Evolutionary conservation across 2,888 invertebrate genomes (phyloP).

Genomic region (Sphaerophoria taeniata): DNA sequence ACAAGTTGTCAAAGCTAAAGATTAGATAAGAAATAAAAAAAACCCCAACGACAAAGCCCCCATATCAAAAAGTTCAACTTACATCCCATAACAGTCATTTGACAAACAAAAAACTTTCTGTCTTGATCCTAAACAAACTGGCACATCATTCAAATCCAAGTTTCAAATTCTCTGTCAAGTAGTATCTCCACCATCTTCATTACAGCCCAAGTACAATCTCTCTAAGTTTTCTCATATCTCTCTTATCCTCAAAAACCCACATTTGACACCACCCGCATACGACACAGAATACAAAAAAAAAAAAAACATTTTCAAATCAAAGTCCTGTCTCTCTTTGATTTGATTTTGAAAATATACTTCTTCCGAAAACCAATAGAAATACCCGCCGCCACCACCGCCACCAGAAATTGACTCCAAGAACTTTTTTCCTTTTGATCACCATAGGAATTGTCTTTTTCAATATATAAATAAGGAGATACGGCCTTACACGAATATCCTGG

Average conservation of each 20-base stretch:
- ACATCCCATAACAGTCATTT: no score
- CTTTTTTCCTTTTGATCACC: slow-evolving; percentile 63
- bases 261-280: slow-evolving; percentile 66
- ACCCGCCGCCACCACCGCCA: background rate
- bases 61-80: no score
- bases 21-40: no score
- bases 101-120: background rate
- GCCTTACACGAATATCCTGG: slow-evolving; percentile 14
- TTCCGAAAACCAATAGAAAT: slow-evolving; percentile 16
- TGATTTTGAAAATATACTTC: slow-evolving; percentile 58
- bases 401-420: slow-evolving; percentile 62
- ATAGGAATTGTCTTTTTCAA: slow-evolving; percentile 53
- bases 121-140: slow-evolving; percentile 36
- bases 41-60: no score
- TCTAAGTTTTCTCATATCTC: background rate
- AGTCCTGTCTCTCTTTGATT: slow-evolving; percentile 61
- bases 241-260: slow-evolving; percentile 52
- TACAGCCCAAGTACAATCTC: background rate
- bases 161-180: slow-evolving; percentile 30
- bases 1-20: no score
- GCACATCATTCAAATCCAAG: slow-evolving; percentile 47
- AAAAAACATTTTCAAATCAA: slow-evolving; percentile 53
- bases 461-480: background rate
- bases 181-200: background rate
- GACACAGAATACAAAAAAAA: slow-evolving; percentile 24